Base-by-base conservation (phyloP, 2,113 vertebrate genomes). In the Gobiocypris rarus region DNA sequence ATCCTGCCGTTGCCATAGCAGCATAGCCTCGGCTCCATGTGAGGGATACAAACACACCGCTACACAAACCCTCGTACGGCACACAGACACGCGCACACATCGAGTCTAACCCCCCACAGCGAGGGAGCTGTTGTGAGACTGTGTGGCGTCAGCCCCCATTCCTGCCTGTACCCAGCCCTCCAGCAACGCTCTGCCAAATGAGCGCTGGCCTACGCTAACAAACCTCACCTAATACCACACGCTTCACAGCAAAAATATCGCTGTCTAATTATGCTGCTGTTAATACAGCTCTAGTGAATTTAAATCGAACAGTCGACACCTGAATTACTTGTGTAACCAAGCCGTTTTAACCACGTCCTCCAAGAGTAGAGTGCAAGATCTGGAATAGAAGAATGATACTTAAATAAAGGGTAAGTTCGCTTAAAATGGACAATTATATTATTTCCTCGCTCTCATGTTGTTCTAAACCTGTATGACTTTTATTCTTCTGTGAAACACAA, bases 1-100 rank as follows among this genome's bases (percentile, higher is more conserved):
- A 91, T 92, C 91, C 89, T 61, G 84, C 9, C 28, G 95, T 97
- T 96, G 91, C 95, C 94, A 94, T 96, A 87, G 95, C 92, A 96
- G 95, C 96, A 34, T 88, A 31, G 91, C 87, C 86, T 78, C 77
- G 70, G 87, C 75, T 84, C 87, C 83, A 89, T 86, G 88, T 89
- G 82, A 77, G 86, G 87, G 81, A 83, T 83, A 89, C 81, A 86
- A 86, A 85, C 87, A 84, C 74, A 76, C 58, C 48, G 13, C 85
- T 61, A 58, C 86, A 87, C 75, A 82, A 26, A 52, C 75, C 34
- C 71, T 52, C 45, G 58, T 75, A 78, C 65, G 65, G 11, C 54
- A 54, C 50, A 71, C 77, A 85, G 59, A 86, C 87, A 86, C 86
- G 81, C 87, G 84, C 61, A 81, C 54, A 76, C 75, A 87, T 76